phyloP scores from a whole-genome alignment of 2,797 vertebrate genomes.

The Hemibagrus guttatus region DNA sequence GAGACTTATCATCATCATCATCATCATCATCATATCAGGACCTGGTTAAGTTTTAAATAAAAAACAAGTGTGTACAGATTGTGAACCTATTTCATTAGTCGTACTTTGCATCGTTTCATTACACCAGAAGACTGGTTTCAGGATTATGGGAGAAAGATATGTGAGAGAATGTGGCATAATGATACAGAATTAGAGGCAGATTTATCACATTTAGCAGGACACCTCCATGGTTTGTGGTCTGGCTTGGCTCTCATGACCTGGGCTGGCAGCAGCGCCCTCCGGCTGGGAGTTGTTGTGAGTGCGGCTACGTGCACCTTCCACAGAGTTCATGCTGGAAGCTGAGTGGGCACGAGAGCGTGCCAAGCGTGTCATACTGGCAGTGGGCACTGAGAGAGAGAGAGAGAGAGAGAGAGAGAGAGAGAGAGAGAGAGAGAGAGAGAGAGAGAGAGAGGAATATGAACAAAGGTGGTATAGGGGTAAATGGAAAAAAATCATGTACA shows the following conservation, averaged over 20 bases:
- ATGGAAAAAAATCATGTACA: not conserved
- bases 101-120: conserved; percentile 42
- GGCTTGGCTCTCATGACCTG: conserved; percentile 71
- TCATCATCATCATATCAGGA: conserved; percentile 29
- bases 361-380: conserved; percentile 89
- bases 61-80: conserved; percentile 17
- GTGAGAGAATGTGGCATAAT: not conserved
- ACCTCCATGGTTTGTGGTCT: conserved; percentile 83
- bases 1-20: not conserved
- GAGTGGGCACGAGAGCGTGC: conserved; percentile 89
- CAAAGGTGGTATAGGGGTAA: no score
- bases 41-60: conserved; percentile 2
- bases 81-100: conserved; percentile 25
- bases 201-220: conserved; percentile 75
- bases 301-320: conserved; percentile 80
- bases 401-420: not conserved
- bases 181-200: conserved; percentile 1
- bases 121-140: conserved; percentile 30
- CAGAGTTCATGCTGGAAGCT: conserved; percentile 85
- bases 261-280: conserved; percentile 74
- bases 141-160: not conserved
- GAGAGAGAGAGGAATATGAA: no score
- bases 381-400: conserved; percentile 75
- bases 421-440: no score
- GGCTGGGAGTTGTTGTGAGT: conserved; percentile 74